phyloP scores from a whole-genome alignment of 2,113 vertebrate species.

The Spilogale gracilis region DNA sequence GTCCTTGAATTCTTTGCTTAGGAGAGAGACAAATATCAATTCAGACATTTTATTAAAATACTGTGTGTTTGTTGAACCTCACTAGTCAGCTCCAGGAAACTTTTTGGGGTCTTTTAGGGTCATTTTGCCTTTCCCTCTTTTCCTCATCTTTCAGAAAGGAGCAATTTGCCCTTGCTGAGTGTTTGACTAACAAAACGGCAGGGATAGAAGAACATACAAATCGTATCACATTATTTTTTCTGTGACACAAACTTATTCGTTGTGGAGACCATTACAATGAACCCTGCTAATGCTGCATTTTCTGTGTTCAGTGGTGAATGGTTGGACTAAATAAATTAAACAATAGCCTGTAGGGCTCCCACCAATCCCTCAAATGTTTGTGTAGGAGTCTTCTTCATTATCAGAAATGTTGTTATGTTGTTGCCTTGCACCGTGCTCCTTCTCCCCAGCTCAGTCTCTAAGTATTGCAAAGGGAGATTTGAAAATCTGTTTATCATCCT shows the following conservation, averaged over 20 bases:
- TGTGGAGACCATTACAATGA: not conserved
- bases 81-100: not conserved
- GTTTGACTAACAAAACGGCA: not conserved
- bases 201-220: not conserved
- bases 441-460: not conserved
- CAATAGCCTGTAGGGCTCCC: not conserved
- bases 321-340: not conserved
- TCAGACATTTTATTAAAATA: conserved; percentile 40
- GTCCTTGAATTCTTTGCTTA: conserved; percentile 42
- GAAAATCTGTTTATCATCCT: not conserved
- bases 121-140: not conserved
- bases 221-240: not conserved
- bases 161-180: not conserved
- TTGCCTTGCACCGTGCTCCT: not conserved
- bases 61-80: conserved; percentile 36
- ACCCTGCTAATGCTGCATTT: not conserved
- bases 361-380: not conserved
- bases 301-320: not conserved
- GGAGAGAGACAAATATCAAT: not conserved
- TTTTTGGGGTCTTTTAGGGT: not conserved
- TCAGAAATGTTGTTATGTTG: not conserved
- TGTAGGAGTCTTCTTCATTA: not conserved
- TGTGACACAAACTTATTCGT: not conserved
- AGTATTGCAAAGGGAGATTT: not conserved
- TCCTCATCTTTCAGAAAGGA: not conserved